These are phyloP conservation scores for Dendrolimus pini DNA, from an alignment of 2,888 invertebrate species.

Conservation along the genomic window DNA sequence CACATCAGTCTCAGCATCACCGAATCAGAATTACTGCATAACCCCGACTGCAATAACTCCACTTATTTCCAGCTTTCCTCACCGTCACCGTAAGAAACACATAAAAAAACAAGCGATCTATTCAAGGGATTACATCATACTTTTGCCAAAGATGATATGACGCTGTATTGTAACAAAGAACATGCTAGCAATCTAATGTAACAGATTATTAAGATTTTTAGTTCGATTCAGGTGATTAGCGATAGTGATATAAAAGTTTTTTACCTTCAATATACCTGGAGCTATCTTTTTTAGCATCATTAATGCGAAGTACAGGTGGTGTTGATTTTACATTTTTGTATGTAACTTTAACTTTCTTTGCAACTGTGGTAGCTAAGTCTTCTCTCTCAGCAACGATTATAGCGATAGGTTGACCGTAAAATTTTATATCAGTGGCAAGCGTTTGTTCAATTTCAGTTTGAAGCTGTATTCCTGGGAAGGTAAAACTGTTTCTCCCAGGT, in stretches of 20 bases:
- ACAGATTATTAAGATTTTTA: too few relatives aligned
- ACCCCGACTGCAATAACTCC: too few relatives aligned
- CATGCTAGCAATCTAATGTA: too few relatives aligned
- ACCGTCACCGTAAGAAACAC: too few relatives aligned
- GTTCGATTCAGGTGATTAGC: too few relatives aligned
- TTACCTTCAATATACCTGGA: constrained; percentile 30
- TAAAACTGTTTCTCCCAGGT: constrained; percentile 79
- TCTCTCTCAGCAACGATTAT: constrained; percentile 79
- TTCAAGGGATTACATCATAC: too few relatives aligned
- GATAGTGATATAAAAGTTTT: background rate
- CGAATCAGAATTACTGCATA: too few relatives aligned
- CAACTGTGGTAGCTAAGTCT: constrained; percentile 71
- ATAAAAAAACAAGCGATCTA: too few relatives aligned
- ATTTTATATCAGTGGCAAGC: constrained; percentile 74
- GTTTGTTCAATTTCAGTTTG: constrained; percentile 65
- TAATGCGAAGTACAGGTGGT: constrained; percentile 50
- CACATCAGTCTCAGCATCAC: too few relatives aligned
- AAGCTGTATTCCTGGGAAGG: constrained; percentile 40
- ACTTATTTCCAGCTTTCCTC: too few relatives aligned
- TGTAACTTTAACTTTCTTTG: constrained; percentile 75
- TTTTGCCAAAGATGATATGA: too few relatives aligned
- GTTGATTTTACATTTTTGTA: constrained; percentile 56
- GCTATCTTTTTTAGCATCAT: constrained; percentile 61
- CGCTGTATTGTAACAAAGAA: too few relatives aligned
- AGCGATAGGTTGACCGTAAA: constrained; percentile 82